These are phyloP conservation scores for Hylaea fasciaria DNA, from an alignment of 2,888 invertebrate species.

Conservation along the genomic window DNA sequence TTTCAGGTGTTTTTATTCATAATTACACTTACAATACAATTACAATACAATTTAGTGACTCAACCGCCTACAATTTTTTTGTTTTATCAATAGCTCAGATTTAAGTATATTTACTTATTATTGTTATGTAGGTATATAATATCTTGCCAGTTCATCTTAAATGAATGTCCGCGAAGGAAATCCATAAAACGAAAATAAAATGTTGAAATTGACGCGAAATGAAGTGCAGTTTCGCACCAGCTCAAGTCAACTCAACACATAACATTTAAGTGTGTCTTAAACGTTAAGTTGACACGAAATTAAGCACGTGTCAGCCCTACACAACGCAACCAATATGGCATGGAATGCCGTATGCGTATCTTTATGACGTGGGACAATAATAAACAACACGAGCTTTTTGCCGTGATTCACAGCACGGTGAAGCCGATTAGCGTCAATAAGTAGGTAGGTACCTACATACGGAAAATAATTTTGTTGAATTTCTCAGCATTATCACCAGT, in stretches of 20 bases:
- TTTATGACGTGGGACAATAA: conserved; percentile 60
- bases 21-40: no score
- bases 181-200: conserved; percentile 18
- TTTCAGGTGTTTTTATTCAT: no score
- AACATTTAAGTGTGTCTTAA: conserved; percentile 27
- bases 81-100: no score
- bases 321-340: conserved; percentile 47
- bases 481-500: conserved; percentile 12
- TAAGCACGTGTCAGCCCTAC: conserved; percentile 45
- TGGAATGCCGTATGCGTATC: conserved; percentile 51
- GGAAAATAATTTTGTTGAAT: conserved; percentile 22
- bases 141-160: conserved; percentile 1
- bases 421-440: conserved; percentile 32
- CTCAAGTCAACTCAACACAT: conserved; percentile 1
- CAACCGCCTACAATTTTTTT: no score
- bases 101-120: no score
- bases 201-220: conserved; percentile 19
- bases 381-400: conserved; percentile 54
- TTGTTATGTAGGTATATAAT: no score
- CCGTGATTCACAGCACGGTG: conserved; percentile 27
- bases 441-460: no score
- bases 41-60: no score
- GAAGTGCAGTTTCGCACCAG: conserved; percentile 15
- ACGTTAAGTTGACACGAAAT: conserved; percentile 19
- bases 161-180: conserved; percentile 3